Percentiles rank a stretch among this genome's conserved stretches.
Conservation (phyloP, 2,113 vertebrate genomes). For the Siphamia tubifer region DNA sequence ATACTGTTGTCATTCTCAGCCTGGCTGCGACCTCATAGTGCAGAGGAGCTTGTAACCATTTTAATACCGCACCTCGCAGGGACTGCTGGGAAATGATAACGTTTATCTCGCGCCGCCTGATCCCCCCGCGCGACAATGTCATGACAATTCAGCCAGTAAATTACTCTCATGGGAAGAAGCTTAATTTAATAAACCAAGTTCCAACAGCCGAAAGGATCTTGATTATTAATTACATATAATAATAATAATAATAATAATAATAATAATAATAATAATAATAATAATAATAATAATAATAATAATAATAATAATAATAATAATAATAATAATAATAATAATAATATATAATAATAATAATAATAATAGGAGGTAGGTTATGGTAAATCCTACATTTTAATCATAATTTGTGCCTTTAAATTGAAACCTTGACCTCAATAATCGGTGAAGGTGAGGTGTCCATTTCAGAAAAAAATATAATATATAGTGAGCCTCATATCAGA, state of each 20-base stretch:
- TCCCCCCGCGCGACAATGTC: slow-evolving; percentile 28
- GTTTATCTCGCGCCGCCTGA: slow-evolving; percentile 61
- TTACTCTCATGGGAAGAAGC: slow-evolving; percentile 8
- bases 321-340: no score
- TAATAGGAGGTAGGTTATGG: no score
- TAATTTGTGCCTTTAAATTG: neutral
- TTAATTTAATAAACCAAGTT: slow-evolving; percentile 22
- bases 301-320: neutral
- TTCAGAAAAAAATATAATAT: neutral
- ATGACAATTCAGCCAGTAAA: slow-evolving; percentile 20
- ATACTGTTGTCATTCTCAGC: neutral
- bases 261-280: no score
- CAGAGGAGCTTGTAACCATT: slow-evolving; percentile 43
- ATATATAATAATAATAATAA: no score
- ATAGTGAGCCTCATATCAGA: neutral
- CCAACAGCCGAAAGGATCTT: neutral
- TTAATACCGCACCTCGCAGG: slow-evolving; percentile 33
- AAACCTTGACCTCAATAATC: neutral
- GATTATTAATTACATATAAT: no score
- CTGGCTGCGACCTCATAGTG: slow-evolving; percentile 10
- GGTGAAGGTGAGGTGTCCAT: neutral
- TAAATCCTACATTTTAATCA: neutral
- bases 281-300: no score
- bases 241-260: no score
- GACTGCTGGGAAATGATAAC: slow-evolving; percentile 65